Evolutionary conservation across 2,888 invertebrate species (phyloP).

Genomic region (Andrena dorsata): DNA sequence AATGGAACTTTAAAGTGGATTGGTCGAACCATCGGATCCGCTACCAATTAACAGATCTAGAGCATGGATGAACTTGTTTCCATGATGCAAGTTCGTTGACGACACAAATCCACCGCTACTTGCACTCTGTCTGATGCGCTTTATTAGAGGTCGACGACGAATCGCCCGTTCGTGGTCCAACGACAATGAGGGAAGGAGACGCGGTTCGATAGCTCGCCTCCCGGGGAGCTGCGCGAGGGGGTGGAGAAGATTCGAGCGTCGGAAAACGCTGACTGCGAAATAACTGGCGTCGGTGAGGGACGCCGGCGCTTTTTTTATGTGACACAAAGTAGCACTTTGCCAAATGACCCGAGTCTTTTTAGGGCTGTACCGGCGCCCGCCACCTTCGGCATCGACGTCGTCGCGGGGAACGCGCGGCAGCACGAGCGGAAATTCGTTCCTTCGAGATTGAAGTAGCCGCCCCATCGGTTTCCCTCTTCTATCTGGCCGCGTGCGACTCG

Average conservation of each 20-base stretch:
- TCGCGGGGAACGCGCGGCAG: slow-evolving; percentile 64
- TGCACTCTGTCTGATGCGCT: slow-evolving; percentile 1
- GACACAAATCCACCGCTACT: background rate
- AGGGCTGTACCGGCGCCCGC: slow-evolving; percentile 69
- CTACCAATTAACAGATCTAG: background rate
- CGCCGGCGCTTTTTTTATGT: slow-evolving; percentile 80
- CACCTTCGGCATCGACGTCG: slow-evolving; percentile 47
- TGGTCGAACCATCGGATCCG: background rate
- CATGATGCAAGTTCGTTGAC: background rate
- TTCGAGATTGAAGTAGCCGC: slow-evolving; percentile 42
- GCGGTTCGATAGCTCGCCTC: slow-evolving; percentile 32
- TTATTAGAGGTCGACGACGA: background rate
- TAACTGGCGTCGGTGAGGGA: slow-evolving; percentile 77
- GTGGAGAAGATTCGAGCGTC: slow-evolving; percentile 39
- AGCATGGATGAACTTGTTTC: background rate
- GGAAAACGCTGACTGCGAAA: slow-evolving; percentile 81
- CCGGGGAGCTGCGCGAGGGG: slow-evolving; percentile 14
- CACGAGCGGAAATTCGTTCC: slow-evolving; percentile 63
- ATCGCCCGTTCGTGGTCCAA: background rate
- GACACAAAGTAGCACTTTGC: slow-evolving; percentile 85
- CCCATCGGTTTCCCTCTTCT: slow-evolving; percentile 47
- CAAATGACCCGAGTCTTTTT: slow-evolving; percentile 85
- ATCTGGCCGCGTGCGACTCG: slow-evolving; percentile 37
- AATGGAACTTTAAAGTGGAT: background rate
- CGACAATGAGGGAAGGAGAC: slow-evolving; percentile 30